Conservation (phyloP, 2,113 vertebrate genomes). For the Xenus cinereus region DNA sequence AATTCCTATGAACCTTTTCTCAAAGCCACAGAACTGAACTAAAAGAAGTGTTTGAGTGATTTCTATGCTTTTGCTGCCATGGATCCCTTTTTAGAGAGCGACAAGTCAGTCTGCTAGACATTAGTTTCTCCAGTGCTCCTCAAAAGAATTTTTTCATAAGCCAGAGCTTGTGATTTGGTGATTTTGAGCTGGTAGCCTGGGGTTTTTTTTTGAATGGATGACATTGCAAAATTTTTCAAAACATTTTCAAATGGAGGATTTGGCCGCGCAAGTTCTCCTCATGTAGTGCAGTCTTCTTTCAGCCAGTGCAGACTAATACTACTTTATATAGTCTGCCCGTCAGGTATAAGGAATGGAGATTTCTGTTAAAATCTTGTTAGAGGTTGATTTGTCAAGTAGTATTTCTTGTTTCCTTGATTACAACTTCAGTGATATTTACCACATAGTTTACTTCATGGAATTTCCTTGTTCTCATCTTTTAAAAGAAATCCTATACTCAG, state of each 20-base stretch:
- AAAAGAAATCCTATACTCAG: not conserved
- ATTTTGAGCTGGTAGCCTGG: not conserved
- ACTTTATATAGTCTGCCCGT: not conserved
- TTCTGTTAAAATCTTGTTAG: not conserved
- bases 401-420: not conserved
- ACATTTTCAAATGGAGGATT: not conserved
- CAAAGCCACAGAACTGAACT: not conserved
- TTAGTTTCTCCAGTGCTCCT: not conserved
- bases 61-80: not conserved
- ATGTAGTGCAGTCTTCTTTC: not conserved
- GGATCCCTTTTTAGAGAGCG: not conserved
- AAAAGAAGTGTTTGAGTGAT: not conserved
- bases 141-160: not conserved
- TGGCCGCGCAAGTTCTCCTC: not conserved
- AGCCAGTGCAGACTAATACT: not conserved
- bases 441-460: not conserved
- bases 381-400: not conserved
- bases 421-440: not conserved
- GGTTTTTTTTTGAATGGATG: not conserved
- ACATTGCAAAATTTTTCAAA: not conserved
- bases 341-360: not conserved
- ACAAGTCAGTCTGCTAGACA: not conserved
- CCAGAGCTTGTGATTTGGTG: not conserved
- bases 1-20: not conserved
- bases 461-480: not conserved